Percentiles rank a stretch among this genome's conserved stretches.
phyloP scores from a whole-genome alignment of 2,113 vertebrate species.

The Phrynosoma platyrhinos region DNA sequence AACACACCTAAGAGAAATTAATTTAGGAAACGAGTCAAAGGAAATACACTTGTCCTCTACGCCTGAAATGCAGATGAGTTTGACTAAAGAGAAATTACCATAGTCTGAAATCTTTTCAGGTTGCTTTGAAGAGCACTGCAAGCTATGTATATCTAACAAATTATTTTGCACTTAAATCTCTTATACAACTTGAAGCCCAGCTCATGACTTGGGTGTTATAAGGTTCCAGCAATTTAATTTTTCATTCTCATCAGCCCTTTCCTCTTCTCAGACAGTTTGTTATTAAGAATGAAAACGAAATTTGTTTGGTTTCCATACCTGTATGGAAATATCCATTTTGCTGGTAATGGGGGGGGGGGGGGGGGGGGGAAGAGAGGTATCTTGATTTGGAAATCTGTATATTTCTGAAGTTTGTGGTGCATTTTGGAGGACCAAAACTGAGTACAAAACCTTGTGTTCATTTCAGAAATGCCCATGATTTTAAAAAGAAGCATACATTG shows the following conservation, averaged over 20 bases:
- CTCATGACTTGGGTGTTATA: background rate
- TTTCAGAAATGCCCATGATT: background rate
- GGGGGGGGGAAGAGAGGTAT: background rate
- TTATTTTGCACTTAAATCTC: constrained; percentile 19
- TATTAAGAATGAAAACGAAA: background rate
- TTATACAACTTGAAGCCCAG: background rate
- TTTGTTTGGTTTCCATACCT: background rate
- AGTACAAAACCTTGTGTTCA: background rate
- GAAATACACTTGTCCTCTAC: background rate
- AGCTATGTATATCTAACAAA: constrained; percentile 9
- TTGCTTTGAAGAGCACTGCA: background rate
- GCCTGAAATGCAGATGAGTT: constrained; percentile 14
- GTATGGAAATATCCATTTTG: no score
- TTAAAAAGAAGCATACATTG: no score
- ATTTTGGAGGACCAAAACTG: background rate
- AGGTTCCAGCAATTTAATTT: background rate
- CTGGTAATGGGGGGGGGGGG: no score
- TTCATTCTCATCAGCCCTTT: background rate
- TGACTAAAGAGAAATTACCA: constrained; percentile 26
- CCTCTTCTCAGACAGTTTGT: background rate
- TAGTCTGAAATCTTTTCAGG: constrained; percentile 19
- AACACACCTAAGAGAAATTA: constrained; percentile 20
- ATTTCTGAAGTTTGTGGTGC: background rate
- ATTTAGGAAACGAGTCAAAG: constrained; percentile 12
- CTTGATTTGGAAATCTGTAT: background rate